A percentile compares a stretch with the other conserved stretches of the same genome.
Evolutionary conservation across 2,888 invertebrate species (phyloP).

Genomic region (Drosophila hawaiiensis): DNA sequence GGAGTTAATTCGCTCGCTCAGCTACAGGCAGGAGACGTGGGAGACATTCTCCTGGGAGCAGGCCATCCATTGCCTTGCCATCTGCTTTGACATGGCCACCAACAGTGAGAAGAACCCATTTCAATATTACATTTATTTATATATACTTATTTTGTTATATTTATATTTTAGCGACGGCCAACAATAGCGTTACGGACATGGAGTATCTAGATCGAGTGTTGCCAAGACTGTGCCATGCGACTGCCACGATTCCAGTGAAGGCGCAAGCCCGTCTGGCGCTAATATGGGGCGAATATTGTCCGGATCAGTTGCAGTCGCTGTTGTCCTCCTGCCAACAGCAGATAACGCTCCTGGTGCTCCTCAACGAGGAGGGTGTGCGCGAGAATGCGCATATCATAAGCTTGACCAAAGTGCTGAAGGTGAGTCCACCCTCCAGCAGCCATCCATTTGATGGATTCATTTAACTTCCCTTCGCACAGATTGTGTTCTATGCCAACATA

Average conservation of each 20-base stretch:
- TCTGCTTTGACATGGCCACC: constrained; percentile 92
- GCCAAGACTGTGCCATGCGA: constrained; percentile 91
- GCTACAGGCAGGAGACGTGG: constrained; percentile 50
- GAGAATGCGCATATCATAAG: constrained; percentile 94
- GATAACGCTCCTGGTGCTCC: constrained; percentile 93
- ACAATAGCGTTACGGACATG: constrained; percentile 87
- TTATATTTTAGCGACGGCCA: constrained; percentile 41
- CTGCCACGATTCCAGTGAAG: constrained; percentile 89
- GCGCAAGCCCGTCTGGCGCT: constrained; percentile 93
- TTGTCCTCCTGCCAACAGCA: constrained; percentile 94
- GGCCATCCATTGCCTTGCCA: constrained; percentile 87
- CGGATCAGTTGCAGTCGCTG: constrained; percentile 88
- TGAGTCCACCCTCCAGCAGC: constrained; percentile 65
- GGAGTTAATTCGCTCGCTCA: constrained; percentile 69
- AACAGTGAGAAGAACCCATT: constrained; percentile 86
- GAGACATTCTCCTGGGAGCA: constrained; percentile 69
- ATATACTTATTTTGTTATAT: background rate
- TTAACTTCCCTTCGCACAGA: constrained; percentile 85
- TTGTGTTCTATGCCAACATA: constrained; percentile 95
- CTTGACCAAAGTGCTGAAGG: constrained; percentile 95
- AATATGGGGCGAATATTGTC: constrained; percentile 91
- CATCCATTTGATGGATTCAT: background rate
- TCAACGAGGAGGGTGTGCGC: constrained; percentile 91
- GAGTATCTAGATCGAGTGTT: constrained; percentile 94
- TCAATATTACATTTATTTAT: background rate